phyloP scores from a whole-genome alignment of 2,888 invertebrate genomes.

The Serripes groenlandicus region DNA sequence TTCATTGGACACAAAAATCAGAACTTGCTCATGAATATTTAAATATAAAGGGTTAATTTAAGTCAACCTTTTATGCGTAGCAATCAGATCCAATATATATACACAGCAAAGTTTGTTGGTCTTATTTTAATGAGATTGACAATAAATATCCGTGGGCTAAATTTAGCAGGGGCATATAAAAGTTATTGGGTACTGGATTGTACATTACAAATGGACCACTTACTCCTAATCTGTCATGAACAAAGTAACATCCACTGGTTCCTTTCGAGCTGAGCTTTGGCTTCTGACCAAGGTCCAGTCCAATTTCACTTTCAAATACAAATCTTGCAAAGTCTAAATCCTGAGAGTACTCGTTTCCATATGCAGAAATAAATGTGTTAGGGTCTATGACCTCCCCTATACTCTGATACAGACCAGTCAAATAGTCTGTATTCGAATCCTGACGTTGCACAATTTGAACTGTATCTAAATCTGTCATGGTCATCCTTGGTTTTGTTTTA shows the following conservation, averaged over 20 bases:
- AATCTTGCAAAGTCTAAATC: slow-evolving; percentile 95
- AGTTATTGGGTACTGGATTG: no score
- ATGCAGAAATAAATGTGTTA: slow-evolving; percentile 60
- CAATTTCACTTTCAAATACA: slow-evolving; percentile 95
- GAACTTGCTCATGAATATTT: no score
- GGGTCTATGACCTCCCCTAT: slow-evolving; percentile 54
- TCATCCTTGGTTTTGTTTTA: no score
- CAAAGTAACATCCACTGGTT: slow-evolving; percentile 99
- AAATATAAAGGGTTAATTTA: no score
- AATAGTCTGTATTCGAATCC: slow-evolving; percentile 49
- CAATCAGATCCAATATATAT: no score
- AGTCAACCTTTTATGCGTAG: no score
- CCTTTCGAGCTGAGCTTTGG: slow-evolving; percentile 99
- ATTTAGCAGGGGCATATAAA: no score
- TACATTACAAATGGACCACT: slow-evolving; percentile 67
- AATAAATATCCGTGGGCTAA: no score
- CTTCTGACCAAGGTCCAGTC: slow-evolving; percentile 96
- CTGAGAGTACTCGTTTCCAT: slow-evolving; percentile 61
- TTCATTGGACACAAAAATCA: no score
- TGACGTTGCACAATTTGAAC: slow-evolving; percentile 67
- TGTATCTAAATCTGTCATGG: slow-evolving; percentile 66
- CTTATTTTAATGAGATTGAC: no score
- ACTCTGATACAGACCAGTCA: slow-evolving; percentile 51
- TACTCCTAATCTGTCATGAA: slow-evolving; percentile 92
- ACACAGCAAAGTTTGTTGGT: no score